Evolutionary conservation across 2,888 invertebrate genomes (phyloP), one percentile per base, ranked within the genome.

Genomic region (Cenopis cana): DNA sequence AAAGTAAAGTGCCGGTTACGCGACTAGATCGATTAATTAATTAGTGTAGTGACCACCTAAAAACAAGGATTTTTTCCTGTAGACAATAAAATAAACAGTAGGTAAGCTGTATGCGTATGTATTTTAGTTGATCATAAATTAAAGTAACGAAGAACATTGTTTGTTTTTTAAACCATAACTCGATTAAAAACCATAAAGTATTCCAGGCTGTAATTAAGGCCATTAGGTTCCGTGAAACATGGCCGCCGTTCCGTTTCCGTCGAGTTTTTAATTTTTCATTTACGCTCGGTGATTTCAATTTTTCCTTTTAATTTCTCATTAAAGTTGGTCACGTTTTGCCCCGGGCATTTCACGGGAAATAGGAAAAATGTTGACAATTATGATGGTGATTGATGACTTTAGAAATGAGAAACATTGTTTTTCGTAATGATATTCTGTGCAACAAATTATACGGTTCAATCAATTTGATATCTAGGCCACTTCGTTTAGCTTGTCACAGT

Each of bases 241-340:
- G 88, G 89, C 86, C 75, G 87, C 79, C 76, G 33, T 87, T 85
- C 89, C 88, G 85, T 81, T 90, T 89, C 90, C 90, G 82, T 78
- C 81, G 78, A 82, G 78, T 88, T 90, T 89, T 86, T 89, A 90
- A 90, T 90, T 90, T 90, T 90, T 90, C 87, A 89, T 89, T 89
- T 88, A 87, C 88, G 88, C 83, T 78, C 82, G 81, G 79, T 80
- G 84, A 79, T 89, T 87, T 85, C 87, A 86, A 89, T 89, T 89
- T 89, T 89, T 87, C 65, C 81, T 78, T 84, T 81, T 89, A 89
- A 90, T 90, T 90, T 89, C 85, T 88, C 88, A 89, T 90, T 90
- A 85, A 89, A 90, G 84, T 89, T 89, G 80, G 84, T 77, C 84
- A 83, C 83, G 85, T 82, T 84, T 82, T 84, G 82, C 82, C 85